Conservation (phyloP, 2,888 invertebrate species). For the Psococerastis gibbosa region DNA sequence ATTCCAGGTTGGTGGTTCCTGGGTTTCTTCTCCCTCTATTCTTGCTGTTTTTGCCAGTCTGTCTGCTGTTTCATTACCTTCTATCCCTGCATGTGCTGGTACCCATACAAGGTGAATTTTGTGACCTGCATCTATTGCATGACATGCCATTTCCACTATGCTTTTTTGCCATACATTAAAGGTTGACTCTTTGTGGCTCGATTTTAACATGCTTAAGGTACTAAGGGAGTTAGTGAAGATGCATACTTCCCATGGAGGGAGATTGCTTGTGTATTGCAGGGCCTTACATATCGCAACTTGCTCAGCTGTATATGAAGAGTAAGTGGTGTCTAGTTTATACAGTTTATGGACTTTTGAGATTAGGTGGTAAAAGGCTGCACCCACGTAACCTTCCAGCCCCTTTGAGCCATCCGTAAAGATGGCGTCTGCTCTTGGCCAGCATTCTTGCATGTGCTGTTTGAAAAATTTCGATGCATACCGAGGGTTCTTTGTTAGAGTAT, state of each 20-base stretch:
- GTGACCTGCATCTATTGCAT: neutral
- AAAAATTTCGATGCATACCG: neutral
- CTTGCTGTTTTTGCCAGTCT: neutral
- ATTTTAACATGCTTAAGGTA: neutral
- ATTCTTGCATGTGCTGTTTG: neutral
- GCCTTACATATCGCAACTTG: neutral
- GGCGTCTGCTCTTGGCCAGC: neutral
- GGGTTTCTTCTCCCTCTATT: neutral
- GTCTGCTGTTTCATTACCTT: neutral
- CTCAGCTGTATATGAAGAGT: neutral
- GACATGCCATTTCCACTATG: neutral
- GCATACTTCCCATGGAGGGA: neutral
- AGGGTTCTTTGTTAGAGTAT: neutral
- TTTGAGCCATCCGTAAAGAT: slow-evolving; percentile 3
- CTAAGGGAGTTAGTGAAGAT: slow-evolving; percentile 1
- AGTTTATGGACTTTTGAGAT: neutral
- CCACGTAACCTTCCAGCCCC: neutral
- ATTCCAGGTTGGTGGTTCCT: neutral
- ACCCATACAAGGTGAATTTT: neutral
- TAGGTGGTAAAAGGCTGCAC: neutral
- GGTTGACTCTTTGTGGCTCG: neutral
- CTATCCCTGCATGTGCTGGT: neutral
- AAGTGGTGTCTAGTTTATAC: neutral
- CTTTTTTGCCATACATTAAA: neutral
- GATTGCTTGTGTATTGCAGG: neutral